Conservation (phyloP, 1,140 invertebrate genomes). For the Elymnias hypermnestra region DNA sequence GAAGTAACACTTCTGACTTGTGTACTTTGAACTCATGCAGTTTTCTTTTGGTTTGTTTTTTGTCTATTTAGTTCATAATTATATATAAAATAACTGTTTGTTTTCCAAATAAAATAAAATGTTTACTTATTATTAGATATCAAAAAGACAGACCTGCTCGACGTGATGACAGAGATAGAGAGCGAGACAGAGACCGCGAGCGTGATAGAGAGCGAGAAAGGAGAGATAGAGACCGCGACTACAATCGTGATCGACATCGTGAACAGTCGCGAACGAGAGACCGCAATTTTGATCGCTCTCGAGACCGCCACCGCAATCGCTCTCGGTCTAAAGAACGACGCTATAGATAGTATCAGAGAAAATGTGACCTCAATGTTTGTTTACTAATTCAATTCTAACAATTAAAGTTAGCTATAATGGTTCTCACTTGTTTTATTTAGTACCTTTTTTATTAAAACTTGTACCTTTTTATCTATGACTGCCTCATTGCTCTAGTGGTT, state of each 20-base stretch:
- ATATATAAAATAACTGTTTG: too few species aligned
- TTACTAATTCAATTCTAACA: conserved; percentile 37
- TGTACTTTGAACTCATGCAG: background rate
- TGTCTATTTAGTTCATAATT: too few species aligned
- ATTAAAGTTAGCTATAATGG: conserved; percentile 34
- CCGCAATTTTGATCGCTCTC: conserved; percentile 31
- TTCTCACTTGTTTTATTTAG: conserved; percentile 8
- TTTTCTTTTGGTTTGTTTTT: background rate
- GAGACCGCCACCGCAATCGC: conserved; percentile 46
- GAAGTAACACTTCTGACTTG: too few species aligned
- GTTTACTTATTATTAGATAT: conserved; percentile 45
- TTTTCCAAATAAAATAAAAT: too few species aligned
- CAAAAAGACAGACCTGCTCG: conserved; percentile 45
- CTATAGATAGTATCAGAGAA: conserved; percentile 46
- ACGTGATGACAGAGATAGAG: conserved; percentile 46
- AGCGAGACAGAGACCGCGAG: conserved; percentile 42
- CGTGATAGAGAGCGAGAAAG: conserved; percentile 38
- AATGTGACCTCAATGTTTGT: conserved; percentile 16
- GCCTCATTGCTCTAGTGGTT: too few species aligned
- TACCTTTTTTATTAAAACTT: too few species aligned
- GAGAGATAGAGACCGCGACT: conserved; percentile 27
- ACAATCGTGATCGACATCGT: conserved; percentile 27
- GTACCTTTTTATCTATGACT: too few species aligned
- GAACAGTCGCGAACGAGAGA: conserved; percentile 37
- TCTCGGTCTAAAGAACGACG: conserved; percentile 58